Percentiles rank a stretch among this genome's conserved stretches.
phyloP scores from a whole-genome alignment of 2,888 invertebrate genomes.

The Philhelius pedissequus region DNA sequence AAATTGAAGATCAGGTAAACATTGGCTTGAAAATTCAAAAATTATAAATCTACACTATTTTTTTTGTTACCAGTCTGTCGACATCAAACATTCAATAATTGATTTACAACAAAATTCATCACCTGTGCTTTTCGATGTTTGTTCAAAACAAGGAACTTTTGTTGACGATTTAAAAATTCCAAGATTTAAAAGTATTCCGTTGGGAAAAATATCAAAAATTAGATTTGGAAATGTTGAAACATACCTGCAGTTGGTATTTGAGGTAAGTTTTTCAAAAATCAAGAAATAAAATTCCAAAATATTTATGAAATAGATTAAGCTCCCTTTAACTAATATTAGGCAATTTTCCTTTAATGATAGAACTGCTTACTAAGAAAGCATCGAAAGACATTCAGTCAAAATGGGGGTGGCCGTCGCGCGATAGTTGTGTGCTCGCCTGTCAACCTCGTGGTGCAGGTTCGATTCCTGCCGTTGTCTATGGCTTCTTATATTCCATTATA shows the following conservation, averaged over 20 bases:
- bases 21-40: neutral
- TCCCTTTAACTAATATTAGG: too few species aligned
- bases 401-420: too few species aligned
- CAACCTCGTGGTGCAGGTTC: too few species aligned
- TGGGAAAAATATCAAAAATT: conserved; percentile 24
- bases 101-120: conserved; percentile 8
- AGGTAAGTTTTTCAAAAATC: conserved; percentile 30
- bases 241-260: neutral
- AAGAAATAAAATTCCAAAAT: too few species aligned
- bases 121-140: conserved; percentile 29
- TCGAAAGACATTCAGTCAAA: too few species aligned
- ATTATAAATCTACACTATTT: neutral
- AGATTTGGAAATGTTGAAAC: conserved; percentile 44
- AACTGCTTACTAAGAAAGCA: too few species aligned
- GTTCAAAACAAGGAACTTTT: conserved; percentile 53
- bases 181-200: neutral
- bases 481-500: too few species aligned
- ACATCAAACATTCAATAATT: conserved; percentile 50
- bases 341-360: too few species aligned
- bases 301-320: too few species aligned
- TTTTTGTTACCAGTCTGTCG: conserved; percentile 29
- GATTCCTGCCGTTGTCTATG: too few species aligned
- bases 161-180: conserved; percentile 16
- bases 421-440: too few species aligned
- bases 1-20: conserved; percentile 50